Evolutionary conservation across 2,888 invertebrate species (phyloP).

Genomic region (Apocheima hispidaria): DNA sequence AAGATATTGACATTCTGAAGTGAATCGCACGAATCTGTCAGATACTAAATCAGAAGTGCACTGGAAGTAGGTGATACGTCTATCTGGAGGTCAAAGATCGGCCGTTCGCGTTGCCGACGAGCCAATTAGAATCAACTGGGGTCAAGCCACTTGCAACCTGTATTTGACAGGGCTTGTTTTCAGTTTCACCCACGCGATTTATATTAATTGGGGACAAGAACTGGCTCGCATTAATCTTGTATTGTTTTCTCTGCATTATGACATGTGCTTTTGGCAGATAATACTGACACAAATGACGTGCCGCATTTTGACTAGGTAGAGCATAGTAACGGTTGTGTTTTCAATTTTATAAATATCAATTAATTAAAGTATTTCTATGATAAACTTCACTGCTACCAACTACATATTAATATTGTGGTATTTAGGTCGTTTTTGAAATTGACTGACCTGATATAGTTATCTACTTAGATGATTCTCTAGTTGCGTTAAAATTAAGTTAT

Average conservation of each 20-base stretch:
- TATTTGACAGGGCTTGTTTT: constrained; percentile 67
- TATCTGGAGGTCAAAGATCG: constrained; percentile 80
- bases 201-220: constrained; percentile 45
- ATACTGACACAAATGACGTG: neutral
- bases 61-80: constrained; percentile 68
- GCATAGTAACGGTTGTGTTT: neutral
- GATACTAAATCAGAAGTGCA: constrained; percentile 48
- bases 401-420: too few species aligned
- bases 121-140: constrained; percentile 76
- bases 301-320: neutral
- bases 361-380: too few species aligned
- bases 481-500: neutral
- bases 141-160: constrained; percentile 69
- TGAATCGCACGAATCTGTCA: constrained; percentile 28
- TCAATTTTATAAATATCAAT: too few species aligned
- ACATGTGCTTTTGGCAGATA: constrained; percentile 12
- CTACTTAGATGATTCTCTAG: neutral
- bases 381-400: too few species aligned
- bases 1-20: neutral
- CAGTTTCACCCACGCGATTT: constrained; percentile 69
- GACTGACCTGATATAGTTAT: neutral
- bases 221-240: constrained; percentile 18
- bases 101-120: constrained; percentile 71
- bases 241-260: constrained; percentile 10
- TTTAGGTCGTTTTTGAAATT: neutral